Evolutionary conservation across 1,140 invertebrate species (phyloP).

Genomic region (Pogonomyrmex californicus): DNA sequence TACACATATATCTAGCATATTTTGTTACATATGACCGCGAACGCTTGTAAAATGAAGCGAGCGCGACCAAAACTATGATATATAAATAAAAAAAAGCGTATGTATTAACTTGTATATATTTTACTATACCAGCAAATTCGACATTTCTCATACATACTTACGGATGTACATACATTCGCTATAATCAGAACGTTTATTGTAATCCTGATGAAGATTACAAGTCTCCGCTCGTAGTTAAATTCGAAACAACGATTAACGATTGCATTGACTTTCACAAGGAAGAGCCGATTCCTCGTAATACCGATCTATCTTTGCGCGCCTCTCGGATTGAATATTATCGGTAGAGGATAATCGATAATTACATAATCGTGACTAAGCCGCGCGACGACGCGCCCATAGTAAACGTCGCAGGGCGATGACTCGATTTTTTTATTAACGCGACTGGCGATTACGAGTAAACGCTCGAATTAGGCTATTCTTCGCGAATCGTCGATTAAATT

Average conservation of each 20-base stretch:
- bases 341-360: constrained; percentile 32
- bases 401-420: constrained; percentile 30
- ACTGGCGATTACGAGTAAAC: constrained; percentile 60
- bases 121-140: constrained; percentile 70
- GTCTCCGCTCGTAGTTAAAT: constrained; percentile 41
- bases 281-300: constrained; percentile 56
- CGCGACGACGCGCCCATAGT: background rate
- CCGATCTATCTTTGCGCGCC: constrained; percentile 14
- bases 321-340: constrained; percentile 22
- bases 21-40: background rate
- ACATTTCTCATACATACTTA: constrained; percentile 74
- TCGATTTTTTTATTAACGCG: constrained; percentile 4
- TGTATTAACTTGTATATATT: constrained; percentile 75
- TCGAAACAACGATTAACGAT: constrained; percentile 63
- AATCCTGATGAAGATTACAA: constrained; percentile 24
- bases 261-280: constrained; percentile 54
- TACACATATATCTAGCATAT: background rate
- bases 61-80: background rate
- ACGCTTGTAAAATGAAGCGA: constrained; percentile 7
- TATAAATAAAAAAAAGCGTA: constrained; percentile 39
- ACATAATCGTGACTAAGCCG: constrained; percentile 46
- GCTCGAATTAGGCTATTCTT: constrained; percentile 70
- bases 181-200: constrained; percentile 66
- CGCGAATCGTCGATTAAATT: constrained; percentile 79
- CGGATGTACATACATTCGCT: constrained; percentile 69